Evolutionary conservation across 2,113 vertebrate species (phyloP).

Genomic region (Meles meles): DNA sequence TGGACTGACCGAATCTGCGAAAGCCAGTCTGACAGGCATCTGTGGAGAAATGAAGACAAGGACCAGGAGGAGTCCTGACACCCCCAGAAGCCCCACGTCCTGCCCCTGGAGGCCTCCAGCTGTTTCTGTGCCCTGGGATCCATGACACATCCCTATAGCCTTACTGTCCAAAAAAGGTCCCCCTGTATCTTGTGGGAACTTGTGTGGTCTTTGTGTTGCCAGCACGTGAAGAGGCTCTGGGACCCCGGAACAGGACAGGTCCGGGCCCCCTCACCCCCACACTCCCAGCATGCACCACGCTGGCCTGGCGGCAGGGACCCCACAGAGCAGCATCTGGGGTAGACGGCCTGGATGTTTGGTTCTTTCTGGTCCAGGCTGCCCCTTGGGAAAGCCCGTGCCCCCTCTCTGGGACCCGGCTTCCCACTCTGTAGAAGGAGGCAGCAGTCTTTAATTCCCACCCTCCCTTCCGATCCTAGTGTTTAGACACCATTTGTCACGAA

Average conservation of each 20-base stretch:
- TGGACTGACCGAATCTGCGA: background rate
- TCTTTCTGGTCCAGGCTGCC: background rate
- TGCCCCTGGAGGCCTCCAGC: background rate
- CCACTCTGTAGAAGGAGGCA: background rate
- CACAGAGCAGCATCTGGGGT: background rate
- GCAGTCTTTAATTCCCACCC: background rate
- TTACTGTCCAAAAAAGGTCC: background rate
- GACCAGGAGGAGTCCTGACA: background rate
- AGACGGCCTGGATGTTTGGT: background rate
- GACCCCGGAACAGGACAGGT: too few species aligned
- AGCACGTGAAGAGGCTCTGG: background rate
- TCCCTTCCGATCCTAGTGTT: background rate
- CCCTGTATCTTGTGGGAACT: background rate
- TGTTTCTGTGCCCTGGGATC: background rate
- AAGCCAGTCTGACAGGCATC: background rate
- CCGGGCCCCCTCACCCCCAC: background rate
- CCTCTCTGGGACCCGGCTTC: background rate
- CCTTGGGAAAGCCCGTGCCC: background rate
- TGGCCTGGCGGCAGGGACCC: background rate
- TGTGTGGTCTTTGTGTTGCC: background rate
- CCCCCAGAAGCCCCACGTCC: fast-evolving
- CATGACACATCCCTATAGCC: too few species aligned
- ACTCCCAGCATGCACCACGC: fast-evolving
- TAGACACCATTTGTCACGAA: background rate
- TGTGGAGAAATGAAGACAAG: background rate